Conservation (phyloP, 2,113 vertebrate species). For the Erinaceus europaeus region DNA sequence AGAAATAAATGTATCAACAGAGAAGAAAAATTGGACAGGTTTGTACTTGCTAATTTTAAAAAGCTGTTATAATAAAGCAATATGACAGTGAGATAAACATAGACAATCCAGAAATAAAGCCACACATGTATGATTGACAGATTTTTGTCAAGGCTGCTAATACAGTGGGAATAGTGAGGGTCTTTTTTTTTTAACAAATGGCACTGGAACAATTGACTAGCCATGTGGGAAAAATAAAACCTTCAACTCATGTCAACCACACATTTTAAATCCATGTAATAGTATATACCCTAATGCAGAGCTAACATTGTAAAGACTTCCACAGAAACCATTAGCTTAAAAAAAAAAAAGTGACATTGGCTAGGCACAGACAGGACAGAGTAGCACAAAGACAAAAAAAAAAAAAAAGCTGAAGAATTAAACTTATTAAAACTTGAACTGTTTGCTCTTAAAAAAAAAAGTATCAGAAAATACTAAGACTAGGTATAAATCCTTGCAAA, state of each 20-base stretch:
- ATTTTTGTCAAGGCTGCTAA: neutral
- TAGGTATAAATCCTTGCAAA: neutral
- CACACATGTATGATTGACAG: neutral
- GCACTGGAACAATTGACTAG: neutral
- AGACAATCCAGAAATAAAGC: neutral
- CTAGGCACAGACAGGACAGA: neutral
- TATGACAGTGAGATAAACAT: neutral
- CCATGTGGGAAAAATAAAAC: neutral
- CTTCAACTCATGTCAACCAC: neutral
- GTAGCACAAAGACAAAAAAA: neutral
- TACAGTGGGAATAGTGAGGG: neutral
- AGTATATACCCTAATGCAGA: neutral
- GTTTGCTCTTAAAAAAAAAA: neutral
- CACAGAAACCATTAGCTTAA: no score
- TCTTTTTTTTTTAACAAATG: neutral
- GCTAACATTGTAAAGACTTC: no score
- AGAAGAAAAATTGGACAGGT: neutral
- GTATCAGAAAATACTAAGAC: no score
- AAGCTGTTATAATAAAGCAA: no score
- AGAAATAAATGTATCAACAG: no score
- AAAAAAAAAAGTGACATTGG: neutral
- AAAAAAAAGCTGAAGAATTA: neutral
- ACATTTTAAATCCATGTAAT: neutral
- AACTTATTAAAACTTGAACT: neutral
- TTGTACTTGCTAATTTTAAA: neutral